Base-by-base conservation (phyloP, 2,888 invertebrate genomes). In the Boloria euphrosyne region DNA sequence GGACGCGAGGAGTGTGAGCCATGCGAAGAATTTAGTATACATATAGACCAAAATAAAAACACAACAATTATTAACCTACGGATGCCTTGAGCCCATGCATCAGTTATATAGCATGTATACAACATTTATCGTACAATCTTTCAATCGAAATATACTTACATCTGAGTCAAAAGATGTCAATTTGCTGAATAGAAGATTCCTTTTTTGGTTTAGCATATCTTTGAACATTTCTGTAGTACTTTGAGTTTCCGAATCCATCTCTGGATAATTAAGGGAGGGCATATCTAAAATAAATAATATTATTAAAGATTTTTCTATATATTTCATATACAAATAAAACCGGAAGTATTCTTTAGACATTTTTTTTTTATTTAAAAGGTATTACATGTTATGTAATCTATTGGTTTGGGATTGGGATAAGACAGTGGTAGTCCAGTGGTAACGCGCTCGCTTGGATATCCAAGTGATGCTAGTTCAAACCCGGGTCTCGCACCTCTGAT, bases 141-240 rank as follows among this genome's bases (percentile, higher is more conserved):
- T 14, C 27, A 54, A 10, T 62, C 60, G 46, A 62, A 77, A 68
- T 62, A 76, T 81, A 94, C 95, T 95, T 93, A 98, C 97, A 90
- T 98, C 98, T 0, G 97, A 97, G 80, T 96, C 98, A 84, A 96
- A 97, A 7, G 96, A 98, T 65, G 97, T 97, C 65, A 98, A 92
- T 89, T 96, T 97, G 84, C 96, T 96, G 73, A 97, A 93, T 38
- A 98, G 93, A 78, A 96, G 94, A 80, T 98, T 96, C 74, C 98
- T 95, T 86, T 98, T 98, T 83, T 98, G 98, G 74, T 96, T 97
- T 75, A 98, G 93, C 94, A 98, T 96, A 80, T 98, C 98, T 80
- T 97, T 95, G 84, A 98, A 97, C 95, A 98, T 97, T 80, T 98
- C 98, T 0, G 97, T 95, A 3, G 97, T 96, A 59, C 96, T 96